Percentiles rank a stretch among this genome's conserved stretches.
These are phyloP conservation scores for Luidia sarsii DNA, from an alignment of 53 echinoderm and acorn worm genomes.

Conservation along the genomic window DNA sequence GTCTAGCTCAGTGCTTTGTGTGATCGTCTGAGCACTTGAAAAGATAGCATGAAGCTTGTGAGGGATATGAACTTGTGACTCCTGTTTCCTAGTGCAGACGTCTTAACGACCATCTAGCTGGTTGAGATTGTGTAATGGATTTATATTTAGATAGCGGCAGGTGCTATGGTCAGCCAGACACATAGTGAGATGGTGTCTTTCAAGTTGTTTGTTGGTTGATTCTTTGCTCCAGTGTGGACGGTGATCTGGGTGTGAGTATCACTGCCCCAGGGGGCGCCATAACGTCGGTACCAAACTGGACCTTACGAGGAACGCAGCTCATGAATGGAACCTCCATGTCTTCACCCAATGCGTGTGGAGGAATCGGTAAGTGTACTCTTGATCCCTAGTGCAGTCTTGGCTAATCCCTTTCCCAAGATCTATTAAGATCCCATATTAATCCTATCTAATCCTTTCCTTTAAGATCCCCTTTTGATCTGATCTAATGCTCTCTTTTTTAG, in stretches of 20 bases:
- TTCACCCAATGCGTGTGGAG: slow-evolving; percentile 97
- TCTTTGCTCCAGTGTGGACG: slow-evolving; percentile 76
- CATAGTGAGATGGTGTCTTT: neutral
- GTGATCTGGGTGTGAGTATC: slow-evolving; percentile 95
- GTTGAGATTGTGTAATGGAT: too few relatives aligned
- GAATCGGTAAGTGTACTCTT: slow-evolving; percentile 75
- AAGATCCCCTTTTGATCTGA: too few relatives aligned
- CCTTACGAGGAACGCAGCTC: slow-evolving; percentile 88
- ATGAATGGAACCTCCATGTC: slow-evolving; percentile 99
- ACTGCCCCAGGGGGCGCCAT: slow-evolving; percentile 98
- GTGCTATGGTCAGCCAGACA: neutral
- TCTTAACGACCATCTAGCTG: too few relatives aligned
- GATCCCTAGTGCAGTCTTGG: neutral
- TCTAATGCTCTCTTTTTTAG: too few relatives aligned
- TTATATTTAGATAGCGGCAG: too few relatives aligned
- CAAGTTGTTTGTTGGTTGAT: neutral
- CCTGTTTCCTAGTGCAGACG: too few relatives aligned
- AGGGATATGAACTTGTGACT: too few relatives aligned
- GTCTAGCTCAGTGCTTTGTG: too few relatives aligned
- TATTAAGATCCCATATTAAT: neutral
- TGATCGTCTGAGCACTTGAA: too few relatives aligned
- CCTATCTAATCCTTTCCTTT: too few relatives aligned
- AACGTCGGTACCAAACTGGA: slow-evolving; percentile 99
- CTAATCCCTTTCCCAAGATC: neutral
- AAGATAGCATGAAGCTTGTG: too few relatives aligned